These are phyloP conservation scores for Leucophora obtusa DNA, from an alignment of 2,888 invertebrate species.

Conservation along the genomic window DNA sequence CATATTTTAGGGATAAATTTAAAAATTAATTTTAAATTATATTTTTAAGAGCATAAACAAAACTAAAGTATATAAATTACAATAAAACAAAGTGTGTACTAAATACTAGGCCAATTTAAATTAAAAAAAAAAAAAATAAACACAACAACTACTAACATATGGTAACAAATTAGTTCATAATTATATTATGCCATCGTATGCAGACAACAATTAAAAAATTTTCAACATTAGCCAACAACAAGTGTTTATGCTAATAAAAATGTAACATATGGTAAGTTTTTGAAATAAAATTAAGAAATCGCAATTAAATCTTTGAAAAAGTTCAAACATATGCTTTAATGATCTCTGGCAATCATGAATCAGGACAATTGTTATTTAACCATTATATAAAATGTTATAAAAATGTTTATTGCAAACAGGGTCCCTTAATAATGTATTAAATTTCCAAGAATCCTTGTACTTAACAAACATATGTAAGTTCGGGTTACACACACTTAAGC, in stretches of 20 bases:
- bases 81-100: conserved; percentile 10
- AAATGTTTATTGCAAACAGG: neutral
- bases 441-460: neutral
- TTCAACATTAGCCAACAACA: neutral
- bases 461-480: conserved; percentile 3
- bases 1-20: conserved; percentile 28
- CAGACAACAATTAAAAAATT: neutral
- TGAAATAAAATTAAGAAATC: neutral
- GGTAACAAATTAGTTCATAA: conserved; percentile 14
- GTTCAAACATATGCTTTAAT: neutral
- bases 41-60: conserved; percentile 3
- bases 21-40: conserved; percentile 17
- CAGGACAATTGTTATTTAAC: neutral
- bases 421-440: neutral
- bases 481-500: neutral
- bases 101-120: too few relatives aligned
- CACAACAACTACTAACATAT: conserved; percentile 38
- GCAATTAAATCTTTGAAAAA: neutral
- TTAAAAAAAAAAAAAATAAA: neutral
- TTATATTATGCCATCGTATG: neutral
- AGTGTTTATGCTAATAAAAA: neutral
- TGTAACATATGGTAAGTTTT: conserved; percentile 61
- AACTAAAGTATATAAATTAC: conserved; percentile 15
- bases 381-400: neutral
- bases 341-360: neutral